These are phyloP conservation scores for Synergus umbraculus DNA, from an alignment of 2,888 invertebrate species.

Conservation along the genomic window DNA sequence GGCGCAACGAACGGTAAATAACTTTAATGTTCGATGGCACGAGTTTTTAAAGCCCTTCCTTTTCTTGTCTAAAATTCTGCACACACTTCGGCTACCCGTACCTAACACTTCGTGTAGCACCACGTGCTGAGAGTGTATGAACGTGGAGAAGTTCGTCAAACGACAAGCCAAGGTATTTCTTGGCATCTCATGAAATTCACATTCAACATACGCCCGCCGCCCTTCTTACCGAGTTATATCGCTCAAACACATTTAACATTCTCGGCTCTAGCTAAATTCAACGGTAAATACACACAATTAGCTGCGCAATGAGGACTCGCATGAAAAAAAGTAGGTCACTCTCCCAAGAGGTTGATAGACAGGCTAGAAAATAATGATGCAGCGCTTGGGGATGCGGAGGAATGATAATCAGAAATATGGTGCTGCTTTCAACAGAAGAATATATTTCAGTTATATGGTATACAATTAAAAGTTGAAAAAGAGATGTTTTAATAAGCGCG, in stretches of 20 bases:
- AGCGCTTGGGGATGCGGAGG: not conserved
- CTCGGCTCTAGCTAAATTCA: conserved; percentile 43
- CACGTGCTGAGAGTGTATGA: conserved; percentile 38
- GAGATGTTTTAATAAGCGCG: too few relatives aligned
- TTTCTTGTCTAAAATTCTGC: conserved; percentile 9
- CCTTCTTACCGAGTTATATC: conserved; percentile 1
- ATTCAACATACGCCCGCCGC: conserved; percentile 43
- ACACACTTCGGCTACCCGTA: not conserved
- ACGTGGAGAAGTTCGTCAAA: conserved; percentile 11
- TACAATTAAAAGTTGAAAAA: too few relatives aligned
- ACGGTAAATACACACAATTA: conserved; percentile 46
- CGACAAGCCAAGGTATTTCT: conserved; percentile 18
- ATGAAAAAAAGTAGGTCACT: conserved; percentile 24
- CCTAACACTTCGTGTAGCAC: not conserved
- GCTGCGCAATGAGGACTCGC: not conserved
- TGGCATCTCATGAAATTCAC: conserved; percentile 45
- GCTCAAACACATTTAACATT: not conserved
- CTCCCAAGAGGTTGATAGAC: conserved; percentile 21
- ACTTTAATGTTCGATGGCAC: conserved; percentile 43
- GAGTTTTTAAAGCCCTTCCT: not conserved
- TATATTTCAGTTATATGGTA: not conserved
- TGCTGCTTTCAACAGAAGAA: not conserved
- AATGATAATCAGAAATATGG: conserved; percentile 1
- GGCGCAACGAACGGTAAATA: conserved; percentile 36
- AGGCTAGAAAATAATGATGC: conserved; percentile 15